Conservation (phyloP, 2,888 invertebrate genomes). For the Ischnura elegans region DNA sequence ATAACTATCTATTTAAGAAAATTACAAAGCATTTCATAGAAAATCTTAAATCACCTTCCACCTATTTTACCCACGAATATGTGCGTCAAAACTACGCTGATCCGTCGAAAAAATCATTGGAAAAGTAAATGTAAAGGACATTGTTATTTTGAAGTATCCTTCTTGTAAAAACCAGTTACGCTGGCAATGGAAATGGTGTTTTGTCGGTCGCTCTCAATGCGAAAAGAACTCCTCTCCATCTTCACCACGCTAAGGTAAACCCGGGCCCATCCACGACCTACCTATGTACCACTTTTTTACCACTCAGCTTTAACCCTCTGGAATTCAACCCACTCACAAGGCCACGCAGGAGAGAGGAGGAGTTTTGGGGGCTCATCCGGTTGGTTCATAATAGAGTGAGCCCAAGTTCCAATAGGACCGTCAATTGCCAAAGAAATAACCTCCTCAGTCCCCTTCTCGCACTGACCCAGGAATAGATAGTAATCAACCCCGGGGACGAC, state of each 20-base stretch:
- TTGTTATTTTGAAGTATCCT: neutral
- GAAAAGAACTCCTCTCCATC: neutral
- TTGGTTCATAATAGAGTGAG: conserved; percentile 64
- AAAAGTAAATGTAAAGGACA: neutral
- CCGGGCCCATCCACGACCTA: neutral
- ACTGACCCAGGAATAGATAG: neutral
- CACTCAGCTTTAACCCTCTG: neutral
- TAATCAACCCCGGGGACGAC: conserved; percentile 39
- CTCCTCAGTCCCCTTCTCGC: too few species aligned
- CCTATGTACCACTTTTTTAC: neutral
- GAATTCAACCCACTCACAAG: neutral
- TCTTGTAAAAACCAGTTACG: conserved; percentile 49
- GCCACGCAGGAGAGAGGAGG: neutral
- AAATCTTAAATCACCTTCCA: neutral
- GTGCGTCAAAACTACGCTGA: too few species aligned
- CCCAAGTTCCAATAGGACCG: conserved; percentile 31
- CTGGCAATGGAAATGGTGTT: neutral
- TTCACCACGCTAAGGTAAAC: neutral
- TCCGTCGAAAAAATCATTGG: neutral
- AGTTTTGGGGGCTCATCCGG: conserved; percentile 7
- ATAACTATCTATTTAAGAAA: neutral
- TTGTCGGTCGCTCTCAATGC: conserved; percentile 39
- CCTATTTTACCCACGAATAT: neutral
- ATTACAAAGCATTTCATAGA: neutral
- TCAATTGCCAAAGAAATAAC: conserved; percentile 44